Percentiles rank a stretch among this genome's conserved stretches.
phyloP scores from a whole-genome alignment of 2,888 invertebrate species.

The Anthophora plumipes region DNA sequence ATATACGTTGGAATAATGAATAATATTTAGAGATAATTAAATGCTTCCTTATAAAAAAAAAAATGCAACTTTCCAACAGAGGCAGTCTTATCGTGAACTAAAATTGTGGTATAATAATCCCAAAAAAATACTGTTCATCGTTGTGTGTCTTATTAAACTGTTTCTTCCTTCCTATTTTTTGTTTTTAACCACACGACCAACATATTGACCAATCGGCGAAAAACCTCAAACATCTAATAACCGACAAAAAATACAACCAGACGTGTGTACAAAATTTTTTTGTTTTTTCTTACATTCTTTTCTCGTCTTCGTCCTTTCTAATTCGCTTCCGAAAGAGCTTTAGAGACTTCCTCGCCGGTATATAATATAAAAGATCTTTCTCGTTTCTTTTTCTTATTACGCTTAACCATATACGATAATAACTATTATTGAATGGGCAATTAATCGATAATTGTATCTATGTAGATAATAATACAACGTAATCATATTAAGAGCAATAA shows the following conservation, averaged over 20 bases:
- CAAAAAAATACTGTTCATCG: conserved; percentile 64
- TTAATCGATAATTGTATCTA: conserved; percentile 63
- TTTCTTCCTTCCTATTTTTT: conserved; percentile 27
- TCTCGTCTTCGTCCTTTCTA: neutral
- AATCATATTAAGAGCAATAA: conserved; percentile 57
- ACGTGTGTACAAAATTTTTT: conserved; percentile 50
- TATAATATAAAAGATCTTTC: conserved; percentile 56
- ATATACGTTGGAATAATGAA: conserved; percentile 35
- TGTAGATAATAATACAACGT: conserved; percentile 60
- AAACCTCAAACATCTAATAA: conserved; percentile 32
- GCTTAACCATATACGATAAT: conserved; percentile 63
- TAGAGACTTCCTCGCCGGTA: conserved; percentile 29
- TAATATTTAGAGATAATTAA: conserved; percentile 9
- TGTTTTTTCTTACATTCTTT: neutral
- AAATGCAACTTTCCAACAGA: conserved; percentile 59
- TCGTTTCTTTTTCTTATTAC: conserved; percentile 43
- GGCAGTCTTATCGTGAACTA: conserved; percentile 67
- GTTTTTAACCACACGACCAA: conserved; percentile 34
- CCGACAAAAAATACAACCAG: conserved; percentile 37
- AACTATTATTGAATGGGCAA: conserved; percentile 63
- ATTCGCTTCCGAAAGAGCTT: conserved; percentile 28
- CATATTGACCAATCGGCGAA: conserved; percentile 20
- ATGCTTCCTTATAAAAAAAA: conserved; percentile 24
- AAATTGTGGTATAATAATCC: conserved; percentile 48
- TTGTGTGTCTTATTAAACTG: conserved; percentile 47